Evolutionary conservation across 2,797 vertebrate species (phyloP).

Genomic region (Tamandua tetradactyla): DNA sequence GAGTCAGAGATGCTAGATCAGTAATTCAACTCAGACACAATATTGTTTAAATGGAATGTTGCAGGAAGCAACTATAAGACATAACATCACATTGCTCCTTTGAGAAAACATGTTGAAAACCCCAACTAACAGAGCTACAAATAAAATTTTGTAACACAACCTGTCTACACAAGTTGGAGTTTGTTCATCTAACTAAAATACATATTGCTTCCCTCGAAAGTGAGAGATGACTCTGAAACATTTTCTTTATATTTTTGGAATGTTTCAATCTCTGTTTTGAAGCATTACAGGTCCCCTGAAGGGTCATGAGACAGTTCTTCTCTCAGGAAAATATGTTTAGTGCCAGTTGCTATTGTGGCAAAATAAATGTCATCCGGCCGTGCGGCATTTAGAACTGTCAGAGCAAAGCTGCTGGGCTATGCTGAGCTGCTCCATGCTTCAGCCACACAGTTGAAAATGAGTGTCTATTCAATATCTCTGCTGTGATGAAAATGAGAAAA

Average conservation of each 20-base stretch:
- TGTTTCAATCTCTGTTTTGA: neutral
- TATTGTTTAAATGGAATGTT: slow-evolving; percentile 40
- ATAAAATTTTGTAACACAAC: slow-evolving; percentile 44
- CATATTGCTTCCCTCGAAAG: slow-evolving; percentile 18
- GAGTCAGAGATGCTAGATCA: neutral
- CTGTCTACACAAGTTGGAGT: neutral
- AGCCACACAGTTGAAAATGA: neutral
- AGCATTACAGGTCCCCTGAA: neutral
- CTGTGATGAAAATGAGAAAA: neutral
- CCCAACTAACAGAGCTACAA: neutral
- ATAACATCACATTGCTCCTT: neutral
- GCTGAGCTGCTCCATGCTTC: neutral
- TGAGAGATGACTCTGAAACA: slow-evolving; percentile 1
- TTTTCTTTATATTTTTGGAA: slow-evolving; percentile 20
- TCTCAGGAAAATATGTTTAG: slow-evolving; percentile 19
- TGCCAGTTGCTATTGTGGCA: neutral
- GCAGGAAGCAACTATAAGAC: neutral
- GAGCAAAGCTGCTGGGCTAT: neutral
- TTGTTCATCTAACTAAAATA: slow-evolving; percentile 31
- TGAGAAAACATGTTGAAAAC: slow-evolving; percentile 33
- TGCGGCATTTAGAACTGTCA: neutral
- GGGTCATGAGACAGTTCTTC: neutral
- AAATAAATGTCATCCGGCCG: slow-evolving; percentile 15
- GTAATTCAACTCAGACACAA: slow-evolving; percentile 14
- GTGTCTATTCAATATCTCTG: neutral